Evolutionary conservation across 2,113 vertebrate genomes (phyloP), one percentile per base, ranked within the genome.

Genomic region (Psittacus erithacus): DNA sequence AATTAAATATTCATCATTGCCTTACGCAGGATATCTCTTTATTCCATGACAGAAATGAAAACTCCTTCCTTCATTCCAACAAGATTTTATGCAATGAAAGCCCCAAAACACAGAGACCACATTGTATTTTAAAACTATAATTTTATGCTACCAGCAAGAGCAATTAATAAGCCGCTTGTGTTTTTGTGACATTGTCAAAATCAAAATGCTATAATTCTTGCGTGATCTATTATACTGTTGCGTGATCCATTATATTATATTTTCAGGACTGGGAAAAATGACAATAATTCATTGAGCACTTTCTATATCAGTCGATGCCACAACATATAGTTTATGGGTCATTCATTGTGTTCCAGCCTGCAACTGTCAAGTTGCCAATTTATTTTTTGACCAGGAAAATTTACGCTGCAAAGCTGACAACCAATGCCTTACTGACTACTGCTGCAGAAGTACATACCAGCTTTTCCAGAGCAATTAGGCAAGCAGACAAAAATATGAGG

Each of bases 121-220:
- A 68, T 55, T 94, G 73, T 83, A 77, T 80, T 84, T 91, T 50
- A 95, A 86, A 88, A 77, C 70, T 93, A 43, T 46, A 78, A 92
- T 74, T 96, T 92, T 95, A 88, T 67, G 77, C 59, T 83, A 92
- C 65, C 67, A 91, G 52, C 68, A 92, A 97, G 95, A 85, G 39
- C 71, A 96, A 96, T 94, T 93, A 59, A 90, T 91, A 27, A 90
- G 59, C 83, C 96, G 70, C 91, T 88, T 92, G 25, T 90, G 84
- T 15, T 84, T 96, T 94, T 80, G 49, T 94, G 86, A 90, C 59
- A 74, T 52, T 86, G 41, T 85, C 79, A 83, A 73, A 90, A 92
- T 11, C 17, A 86, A 92, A 73, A 82, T 85, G 10, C 35, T 86
- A 47, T 49, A 1, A 15, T 53, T 94, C 35, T 85, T 44, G 35